These are phyloP conservation scores for Panurus biarmicus DNA, from an alignment of 2,113 vertebrate species.

Conservation along the genomic window DNA sequence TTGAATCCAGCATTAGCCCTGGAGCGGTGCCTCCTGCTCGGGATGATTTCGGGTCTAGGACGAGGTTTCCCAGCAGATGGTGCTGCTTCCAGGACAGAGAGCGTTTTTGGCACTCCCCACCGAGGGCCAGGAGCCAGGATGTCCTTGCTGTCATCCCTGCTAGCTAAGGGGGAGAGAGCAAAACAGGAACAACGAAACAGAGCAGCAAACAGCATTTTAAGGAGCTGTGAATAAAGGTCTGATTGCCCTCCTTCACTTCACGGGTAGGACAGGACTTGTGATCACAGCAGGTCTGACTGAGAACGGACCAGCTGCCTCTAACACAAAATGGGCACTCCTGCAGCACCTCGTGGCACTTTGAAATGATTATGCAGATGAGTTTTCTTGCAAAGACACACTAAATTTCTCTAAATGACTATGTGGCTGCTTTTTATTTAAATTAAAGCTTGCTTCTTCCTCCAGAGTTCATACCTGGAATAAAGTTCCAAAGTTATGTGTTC, in stretches of 20 bases:
- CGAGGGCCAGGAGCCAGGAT: neutral
- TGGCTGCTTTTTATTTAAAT: neutral
- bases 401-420: neutral
- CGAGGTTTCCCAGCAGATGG: constrained; percentile 38
- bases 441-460: neutral
- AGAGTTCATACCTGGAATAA: neutral
- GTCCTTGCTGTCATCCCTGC: neutral
- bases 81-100: neutral
- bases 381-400: neutral
- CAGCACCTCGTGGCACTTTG: neutral
- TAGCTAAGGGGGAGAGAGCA: neutral
- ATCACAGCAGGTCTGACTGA: neutral
- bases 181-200: neutral
- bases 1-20: neutral
- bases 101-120: neutral
- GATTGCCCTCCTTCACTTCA: neutral
- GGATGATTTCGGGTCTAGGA: neutral
- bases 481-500: neutral
- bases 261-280: neutral
- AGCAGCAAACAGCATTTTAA: neutral
- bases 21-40: neutral
- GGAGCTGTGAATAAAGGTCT: neutral
- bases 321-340: neutral
- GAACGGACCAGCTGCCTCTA: neutral
- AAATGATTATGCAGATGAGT: neutral